Conservation (phyloP, 2,888 invertebrate genomes). For the Rhagophthalmus giganteus region DNA sequence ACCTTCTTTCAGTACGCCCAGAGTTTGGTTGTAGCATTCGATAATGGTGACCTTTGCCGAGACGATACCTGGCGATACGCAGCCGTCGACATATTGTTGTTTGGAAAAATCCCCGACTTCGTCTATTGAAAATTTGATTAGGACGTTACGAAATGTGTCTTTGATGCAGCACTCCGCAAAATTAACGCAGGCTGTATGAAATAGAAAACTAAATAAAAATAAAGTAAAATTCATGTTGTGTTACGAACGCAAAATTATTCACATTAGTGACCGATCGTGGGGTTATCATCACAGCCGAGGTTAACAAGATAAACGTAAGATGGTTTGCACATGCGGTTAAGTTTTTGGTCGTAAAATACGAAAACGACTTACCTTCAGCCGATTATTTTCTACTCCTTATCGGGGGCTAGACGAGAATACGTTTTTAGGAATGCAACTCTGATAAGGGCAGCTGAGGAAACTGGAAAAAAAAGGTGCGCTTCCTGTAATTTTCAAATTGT, state of each 20-base stretch:
- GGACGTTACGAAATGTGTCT: slow-evolving; percentile 6
- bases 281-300: too few relatives aligned
- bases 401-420: too few relatives aligned
- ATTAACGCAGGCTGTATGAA: not conserved
- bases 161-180: slow-evolving; percentile 3
- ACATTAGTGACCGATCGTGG: too few relatives aligned
- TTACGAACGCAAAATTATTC: not conserved
- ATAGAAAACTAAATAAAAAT: not conserved
- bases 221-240: not conserved
- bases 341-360: too few relatives aligned
- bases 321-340: too few relatives aligned
- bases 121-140: slow-evolving; percentile 14
- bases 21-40: slow-evolving; percentile 16
- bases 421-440: too few relatives aligned
- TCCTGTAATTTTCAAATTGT: too few relatives aligned
- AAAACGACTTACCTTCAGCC: too few relatives aligned
- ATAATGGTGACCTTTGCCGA: slow-evolving; percentile 4
- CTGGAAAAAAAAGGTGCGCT: too few relatives aligned
- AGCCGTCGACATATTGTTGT: slow-evolving; percentile 5
- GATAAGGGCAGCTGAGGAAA: too few relatives aligned
- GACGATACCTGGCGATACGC: slow-evolving; percentile 6
- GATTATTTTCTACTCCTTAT: too few relatives aligned
- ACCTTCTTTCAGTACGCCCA: slow-evolving; percentile 10
- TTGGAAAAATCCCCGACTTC: slow-evolving; percentile 19
- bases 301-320: too few relatives aligned